These are phyloP conservation scores for Alcedo quadribrachys DNA, from an alignment of 2,797 vertebrate species.

Conservation along the genomic window DNA sequence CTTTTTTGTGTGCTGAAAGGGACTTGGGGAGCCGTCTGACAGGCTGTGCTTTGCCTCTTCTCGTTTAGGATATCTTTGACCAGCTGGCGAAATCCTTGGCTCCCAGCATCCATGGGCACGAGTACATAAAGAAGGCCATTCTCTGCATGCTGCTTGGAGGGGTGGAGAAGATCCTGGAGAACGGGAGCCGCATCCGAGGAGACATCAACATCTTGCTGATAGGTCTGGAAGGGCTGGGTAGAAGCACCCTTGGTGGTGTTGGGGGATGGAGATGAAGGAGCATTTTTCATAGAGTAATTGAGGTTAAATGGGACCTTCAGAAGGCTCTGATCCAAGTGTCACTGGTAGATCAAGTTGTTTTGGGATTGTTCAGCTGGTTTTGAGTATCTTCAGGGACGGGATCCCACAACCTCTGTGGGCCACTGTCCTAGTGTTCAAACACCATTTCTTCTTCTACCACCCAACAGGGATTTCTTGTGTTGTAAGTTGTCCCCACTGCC, in stretches of 20 bases:
- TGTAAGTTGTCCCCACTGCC: not conserved
- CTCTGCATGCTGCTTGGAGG: conserved; percentile 96
- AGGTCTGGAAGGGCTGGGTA: conserved; percentile 74
- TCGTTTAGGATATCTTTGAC: conserved; percentile 89
- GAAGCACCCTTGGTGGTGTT: rapidly evolving
- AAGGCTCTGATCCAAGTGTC: not conserved
- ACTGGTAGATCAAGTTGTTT: not conserved
- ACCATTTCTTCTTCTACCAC: not conserved
- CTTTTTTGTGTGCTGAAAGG: not conserved
- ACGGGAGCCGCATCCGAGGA: conserved; percentile 92
- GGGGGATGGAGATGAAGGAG: not conserved
- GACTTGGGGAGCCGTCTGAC: not conserved
- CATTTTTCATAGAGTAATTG: not conserved
- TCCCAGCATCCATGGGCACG: conserved; percentile 95
- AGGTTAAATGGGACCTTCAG: not conserved
- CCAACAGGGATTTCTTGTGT: not conserved
- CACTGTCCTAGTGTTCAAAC: not conserved
- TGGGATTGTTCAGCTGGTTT: not conserved
- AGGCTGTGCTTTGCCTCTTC: rapidly evolving
- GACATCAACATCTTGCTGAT: conserved; percentile 98
- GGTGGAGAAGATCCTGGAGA: conserved; percentile 94
- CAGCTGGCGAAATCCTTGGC: conserved; percentile 91
- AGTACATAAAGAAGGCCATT: conserved; percentile 97
- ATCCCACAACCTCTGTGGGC: not conserved
- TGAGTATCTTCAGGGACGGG: not conserved